Evolutionary conservation across 2,888 invertebrate genomes (phyloP).

Genomic region (Dicycla oo): DNA sequence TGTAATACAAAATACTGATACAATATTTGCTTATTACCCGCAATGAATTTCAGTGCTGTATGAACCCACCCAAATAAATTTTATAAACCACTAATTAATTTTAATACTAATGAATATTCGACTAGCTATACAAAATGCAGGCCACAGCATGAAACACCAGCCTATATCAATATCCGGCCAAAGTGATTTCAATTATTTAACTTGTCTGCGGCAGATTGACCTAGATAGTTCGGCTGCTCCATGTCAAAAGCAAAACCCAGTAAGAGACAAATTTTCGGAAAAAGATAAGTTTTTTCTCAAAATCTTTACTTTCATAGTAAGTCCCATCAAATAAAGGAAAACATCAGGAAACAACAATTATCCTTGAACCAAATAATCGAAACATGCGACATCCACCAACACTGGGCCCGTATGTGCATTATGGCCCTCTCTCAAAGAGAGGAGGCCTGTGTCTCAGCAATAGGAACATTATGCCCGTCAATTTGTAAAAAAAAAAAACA

Average conservation of each 20-base stretch:
- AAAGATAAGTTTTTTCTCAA: too few species aligned
- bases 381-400: too few species aligned
- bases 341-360: too few species aligned
- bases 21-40: neutral
- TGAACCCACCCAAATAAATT: slow-evolving; percentile 27
- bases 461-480: too few species aligned
- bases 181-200: slow-evolving; percentile 78
- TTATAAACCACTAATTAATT: slow-evolving; percentile 36
- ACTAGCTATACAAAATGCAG: slow-evolving; percentile 36
- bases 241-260: slow-evolving; percentile 6
- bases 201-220: slow-evolving; percentile 73
- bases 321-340: too few species aligned
- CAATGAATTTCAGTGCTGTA: neutral
- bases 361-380: too few species aligned
- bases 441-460: too few species aligned
- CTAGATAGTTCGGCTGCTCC: slow-evolving; percentile 66
- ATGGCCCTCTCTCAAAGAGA: too few species aligned
- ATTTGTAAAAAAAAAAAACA: too few species aligned
- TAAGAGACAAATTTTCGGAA: neutral
- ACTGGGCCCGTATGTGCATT: too few species aligned
- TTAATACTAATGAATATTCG: slow-evolving; percentile 36
- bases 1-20: neutral
- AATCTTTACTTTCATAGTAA: too few species aligned
- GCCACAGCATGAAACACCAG: slow-evolving; percentile 27
- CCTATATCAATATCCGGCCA: slow-evolving; percentile 59